Evolutionary conservation across 2,797 vertebrate genomes (phyloP).

Genomic region (Melanotaenia parkinsoni): DNA sequence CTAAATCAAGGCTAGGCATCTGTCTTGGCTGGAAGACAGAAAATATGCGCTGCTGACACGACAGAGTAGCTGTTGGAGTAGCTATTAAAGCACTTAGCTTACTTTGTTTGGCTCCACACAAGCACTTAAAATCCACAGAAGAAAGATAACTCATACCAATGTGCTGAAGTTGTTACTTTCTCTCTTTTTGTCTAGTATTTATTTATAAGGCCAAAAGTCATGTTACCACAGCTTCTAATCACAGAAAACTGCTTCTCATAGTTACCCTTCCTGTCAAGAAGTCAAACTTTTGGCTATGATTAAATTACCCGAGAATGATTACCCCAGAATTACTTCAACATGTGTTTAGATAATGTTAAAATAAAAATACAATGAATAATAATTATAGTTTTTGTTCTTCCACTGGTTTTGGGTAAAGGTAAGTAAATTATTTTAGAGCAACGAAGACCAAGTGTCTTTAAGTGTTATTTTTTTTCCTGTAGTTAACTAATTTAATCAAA

Average conservation of each 20-base stretch:
- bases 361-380: no score
- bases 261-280: background rate
- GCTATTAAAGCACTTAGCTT: constrained; percentile 48
- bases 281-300: background rate
- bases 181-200: constrained; percentile 20
- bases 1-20: constrained; percentile 1
- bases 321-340: no score
- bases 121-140: constrained; percentile 27
- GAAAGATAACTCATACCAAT: constrained; percentile 24
- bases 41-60: constrained; percentile 29
- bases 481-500: no score
- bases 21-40: constrained; percentile 19
- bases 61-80: constrained; percentile 16
- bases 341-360: no score
- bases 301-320: background rate
- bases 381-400: no score
- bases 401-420: no score
- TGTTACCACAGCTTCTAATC: constrained; percentile 17
- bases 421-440: no score
- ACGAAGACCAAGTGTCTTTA: no score
- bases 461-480: no score
- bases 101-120: constrained; percentile 35
- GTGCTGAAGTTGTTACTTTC: constrained; percentile 15
- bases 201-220: constrained; percentile 26
- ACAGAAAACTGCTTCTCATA: background rate